Evolutionary conservation across 2,797 vertebrate genomes (phyloP).

Genomic region (Percopsis omiscomaycus): DNA sequence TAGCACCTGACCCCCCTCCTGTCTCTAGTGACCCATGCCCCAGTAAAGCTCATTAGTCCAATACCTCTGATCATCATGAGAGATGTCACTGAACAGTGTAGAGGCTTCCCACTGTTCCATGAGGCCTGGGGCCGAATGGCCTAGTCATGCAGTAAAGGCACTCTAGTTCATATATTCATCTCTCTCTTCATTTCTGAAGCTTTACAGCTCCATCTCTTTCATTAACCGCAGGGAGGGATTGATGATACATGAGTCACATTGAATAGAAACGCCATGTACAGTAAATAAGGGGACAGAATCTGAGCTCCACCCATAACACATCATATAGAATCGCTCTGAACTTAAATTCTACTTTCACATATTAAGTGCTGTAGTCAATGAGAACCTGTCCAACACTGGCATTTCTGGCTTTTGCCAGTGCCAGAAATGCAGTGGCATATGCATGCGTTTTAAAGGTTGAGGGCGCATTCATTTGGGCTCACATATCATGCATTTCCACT

Average conservation of each 20-base stretch:
- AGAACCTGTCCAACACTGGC: background rate
- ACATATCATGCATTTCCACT: conserved; percentile 5
- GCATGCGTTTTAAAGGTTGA: conserved; percentile 9
- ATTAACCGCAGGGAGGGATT: conserved; percentile 44
- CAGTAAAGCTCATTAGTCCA: conserved; percentile 82
- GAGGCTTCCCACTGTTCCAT: conserved; percentile 69
- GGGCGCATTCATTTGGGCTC: conserved; percentile 12
- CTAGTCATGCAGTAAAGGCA: conserved; percentile 77
- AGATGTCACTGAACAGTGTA: conserved; percentile 72
- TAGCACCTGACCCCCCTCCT: conserved; percentile 67
- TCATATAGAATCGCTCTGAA: background rate
- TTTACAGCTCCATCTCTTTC: conserved; percentile 46
- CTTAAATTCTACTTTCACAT: background rate
- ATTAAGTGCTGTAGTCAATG: background rate
- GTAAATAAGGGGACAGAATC: background rate
- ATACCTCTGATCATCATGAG: conserved; percentile 79
- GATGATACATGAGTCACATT: conserved; percentile 22
- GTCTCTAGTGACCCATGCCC: conserved; percentile 68
- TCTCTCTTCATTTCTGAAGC: conserved; percentile 56
- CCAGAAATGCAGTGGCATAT: background rate
- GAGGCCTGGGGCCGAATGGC: conserved; percentile 69
- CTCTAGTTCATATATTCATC: conserved; percentile 71
- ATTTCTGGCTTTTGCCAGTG: background rate
- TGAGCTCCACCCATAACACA: too few relatives aligned
- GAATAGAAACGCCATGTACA: conserved; percentile 24